These are phyloP conservation scores for Chionomys nivalis DNA, from an alignment of 2,113 vertebrate species.

Conservation along the genomic window DNA sequence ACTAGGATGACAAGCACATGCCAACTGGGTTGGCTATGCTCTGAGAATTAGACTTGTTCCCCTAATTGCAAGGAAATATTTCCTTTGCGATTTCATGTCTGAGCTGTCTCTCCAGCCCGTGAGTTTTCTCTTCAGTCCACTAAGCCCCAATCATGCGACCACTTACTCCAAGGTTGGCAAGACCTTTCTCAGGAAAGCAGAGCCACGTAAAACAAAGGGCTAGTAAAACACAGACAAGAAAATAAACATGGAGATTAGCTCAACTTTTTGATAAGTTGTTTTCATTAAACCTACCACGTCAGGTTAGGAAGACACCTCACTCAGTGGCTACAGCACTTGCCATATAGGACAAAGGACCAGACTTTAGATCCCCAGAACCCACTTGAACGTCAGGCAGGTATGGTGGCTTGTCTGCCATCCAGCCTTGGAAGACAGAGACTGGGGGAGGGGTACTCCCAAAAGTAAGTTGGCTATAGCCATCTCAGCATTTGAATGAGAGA, in stretches of 20 bases:
- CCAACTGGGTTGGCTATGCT: neutral
- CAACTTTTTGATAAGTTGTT: neutral
- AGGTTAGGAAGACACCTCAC: neutral
- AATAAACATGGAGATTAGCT: neutral
- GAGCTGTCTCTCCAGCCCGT: neutral
- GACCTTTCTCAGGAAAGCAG: neutral
- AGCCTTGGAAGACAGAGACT: neutral
- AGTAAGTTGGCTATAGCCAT: neutral
- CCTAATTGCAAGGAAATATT: neutral
- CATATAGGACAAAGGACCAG: neutral
- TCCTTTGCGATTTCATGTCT: neutral
- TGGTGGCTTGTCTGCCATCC: neutral
- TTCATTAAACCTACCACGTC: neutral
- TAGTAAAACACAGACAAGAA: neutral
- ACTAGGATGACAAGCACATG: neutral
- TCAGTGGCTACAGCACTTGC: neutral
- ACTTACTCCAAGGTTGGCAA: neutral
- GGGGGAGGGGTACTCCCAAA: neutral
- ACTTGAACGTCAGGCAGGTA: neutral
- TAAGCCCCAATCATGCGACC: neutral
- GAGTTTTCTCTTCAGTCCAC: neutral
- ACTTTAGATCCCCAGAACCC: neutral
- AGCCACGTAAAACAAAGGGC: neutral
- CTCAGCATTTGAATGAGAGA: neutral
- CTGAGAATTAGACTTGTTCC: neutral